Percentiles rank a stretch among this genome's conserved stretches.
Evolutionary conservation across 2,888 invertebrate genomes (phyloP).

Genomic region (Volucella inflata): DNA sequence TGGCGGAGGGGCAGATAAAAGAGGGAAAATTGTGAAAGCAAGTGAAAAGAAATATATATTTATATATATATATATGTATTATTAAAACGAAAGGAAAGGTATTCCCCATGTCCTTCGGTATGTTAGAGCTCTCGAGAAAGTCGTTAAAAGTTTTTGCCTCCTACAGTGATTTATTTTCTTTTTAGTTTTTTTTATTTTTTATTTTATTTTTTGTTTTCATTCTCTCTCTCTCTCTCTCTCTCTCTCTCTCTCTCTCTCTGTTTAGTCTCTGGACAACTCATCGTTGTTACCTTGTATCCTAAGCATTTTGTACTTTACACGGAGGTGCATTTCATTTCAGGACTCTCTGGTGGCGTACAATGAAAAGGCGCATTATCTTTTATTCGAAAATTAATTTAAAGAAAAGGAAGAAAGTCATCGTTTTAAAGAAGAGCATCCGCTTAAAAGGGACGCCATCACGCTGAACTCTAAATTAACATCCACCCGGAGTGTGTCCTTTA

Average conservation of each 20-base stretch:
- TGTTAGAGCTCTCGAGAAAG: slow-evolving; percentile 71
- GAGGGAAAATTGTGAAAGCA: slow-evolving; percentile 18
- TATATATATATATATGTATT: no score
- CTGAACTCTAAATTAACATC: slow-evolving; percentile 47
- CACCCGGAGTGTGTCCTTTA: slow-evolving; percentile 21
- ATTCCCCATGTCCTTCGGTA: slow-evolving; percentile 61
- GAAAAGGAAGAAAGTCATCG: slow-evolving; percentile 12
- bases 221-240: not conserved
- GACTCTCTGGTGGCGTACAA: slow-evolving; percentile 41
- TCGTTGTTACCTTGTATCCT: slow-evolving; percentile 25
- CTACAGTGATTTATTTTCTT: slow-evolving; percentile 72
- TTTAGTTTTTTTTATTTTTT: slow-evolving; percentile 42
- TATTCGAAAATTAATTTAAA: slow-evolving; percentile 72
- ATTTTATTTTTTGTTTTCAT: slow-evolving; percentile 24
- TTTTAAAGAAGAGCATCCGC: slow-evolving; percentile 15
- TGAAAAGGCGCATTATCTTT: slow-evolving; percentile 65
- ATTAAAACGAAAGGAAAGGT: slow-evolving; percentile 34
- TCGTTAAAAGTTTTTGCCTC: slow-evolving; percentile 75
- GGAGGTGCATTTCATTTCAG: slow-evolving; percentile 70
- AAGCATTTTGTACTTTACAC: slow-evolving; percentile 13
- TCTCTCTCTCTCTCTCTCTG: no score
- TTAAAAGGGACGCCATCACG: slow-evolving; percentile 15
- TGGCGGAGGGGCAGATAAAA: slow-evolving; percentile 12
- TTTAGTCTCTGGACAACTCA: slow-evolving; percentile 63
- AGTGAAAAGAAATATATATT: slow-evolving; percentile 1